These are phyloP conservation scores for Palythoa grandis DNA, from an alignment of 92 coral and sea anemone species.

Conservation along the genomic window DNA sequence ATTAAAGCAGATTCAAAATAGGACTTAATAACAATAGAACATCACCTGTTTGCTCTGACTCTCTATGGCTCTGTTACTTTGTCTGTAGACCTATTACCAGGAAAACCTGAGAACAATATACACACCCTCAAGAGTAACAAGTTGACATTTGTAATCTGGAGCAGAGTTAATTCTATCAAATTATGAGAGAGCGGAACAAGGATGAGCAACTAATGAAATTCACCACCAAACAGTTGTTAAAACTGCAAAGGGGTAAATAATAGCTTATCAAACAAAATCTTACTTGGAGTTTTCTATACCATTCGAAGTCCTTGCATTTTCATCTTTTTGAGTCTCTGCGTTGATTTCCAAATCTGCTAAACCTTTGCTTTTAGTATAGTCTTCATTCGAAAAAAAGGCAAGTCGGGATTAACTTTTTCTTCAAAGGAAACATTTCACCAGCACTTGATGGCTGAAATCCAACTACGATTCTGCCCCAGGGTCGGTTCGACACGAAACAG, in stretches of 20 bases:
- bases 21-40: background rate
- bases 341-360: background rate
- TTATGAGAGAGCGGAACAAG: background rate
- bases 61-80: background rate
- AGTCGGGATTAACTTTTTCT: background rate
- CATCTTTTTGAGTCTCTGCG: background rate
- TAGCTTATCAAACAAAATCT: constrained; percentile 4
- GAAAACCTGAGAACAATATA: constrained; percentile 12
- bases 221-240: background rate
- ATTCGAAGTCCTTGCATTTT: constrained; percentile 18
- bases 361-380: background rate
- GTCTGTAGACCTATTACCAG: background rate
- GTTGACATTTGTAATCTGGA: background rate
- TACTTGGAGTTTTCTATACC: background rate
- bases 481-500: background rate
- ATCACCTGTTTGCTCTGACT: background rate
- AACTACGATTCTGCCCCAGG: background rate
- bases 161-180: background rate
- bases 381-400: background rate
- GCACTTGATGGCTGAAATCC: background rate
- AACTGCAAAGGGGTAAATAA: background rate
- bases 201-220: background rate
- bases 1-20: background rate
- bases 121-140: constrained; percentile 13
- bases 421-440: background rate